A percentile compares a stretch with the other conserved stretches of the same genome.
These are phyloP conservation scores for Drosophila lowei DNA, from an alignment of 1,140 invertebrate species.

Conservation along the genomic window DNA sequence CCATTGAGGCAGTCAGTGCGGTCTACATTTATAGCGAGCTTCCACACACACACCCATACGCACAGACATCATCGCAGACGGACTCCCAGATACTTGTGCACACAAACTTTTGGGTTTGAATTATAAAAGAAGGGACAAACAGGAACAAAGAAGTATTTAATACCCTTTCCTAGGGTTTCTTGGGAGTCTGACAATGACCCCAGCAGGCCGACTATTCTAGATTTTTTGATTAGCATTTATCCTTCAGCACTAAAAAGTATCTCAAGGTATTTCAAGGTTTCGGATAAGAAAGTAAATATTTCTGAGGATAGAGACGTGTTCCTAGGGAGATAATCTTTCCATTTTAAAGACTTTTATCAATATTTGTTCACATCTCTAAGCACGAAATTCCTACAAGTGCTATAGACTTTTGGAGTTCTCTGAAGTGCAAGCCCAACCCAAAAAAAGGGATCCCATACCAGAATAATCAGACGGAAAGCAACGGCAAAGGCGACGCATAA, in stretches of 20 bases:
- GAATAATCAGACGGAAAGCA: constrained; percentile 22
- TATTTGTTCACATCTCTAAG: too few relatives aligned
- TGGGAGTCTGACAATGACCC: not conserved
- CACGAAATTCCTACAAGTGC: too few relatives aligned
- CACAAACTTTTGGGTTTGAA: constrained; percentile 62
- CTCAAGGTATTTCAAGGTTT: too few relatives aligned
- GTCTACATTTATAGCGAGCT: constrained; percentile 70
- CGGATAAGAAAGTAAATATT: too few relatives aligned
- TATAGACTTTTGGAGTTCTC: not conserved
- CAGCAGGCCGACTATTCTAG: not conserved
- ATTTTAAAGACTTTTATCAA: too few relatives aligned
- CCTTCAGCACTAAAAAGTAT: too few relatives aligned
- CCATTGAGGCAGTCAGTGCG: constrained; percentile 61
- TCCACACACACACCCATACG: constrained; percentile 18
- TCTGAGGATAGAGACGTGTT: too few relatives aligned
- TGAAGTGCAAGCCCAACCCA: constrained; percentile 3
- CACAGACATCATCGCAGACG: constrained; percentile 16
- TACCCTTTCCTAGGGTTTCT: constrained; percentile 15
- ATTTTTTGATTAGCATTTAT: too few relatives aligned
- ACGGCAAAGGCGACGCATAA: constrained; percentile 67
- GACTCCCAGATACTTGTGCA: constrained; percentile 57
- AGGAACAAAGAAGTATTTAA: constrained; percentile 18
- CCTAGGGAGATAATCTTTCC: too few relatives aligned
- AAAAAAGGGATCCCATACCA: constrained; percentile 28
- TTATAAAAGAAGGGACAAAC: constrained; percentile 23